Base-by-base conservation (phyloP, 2,888 invertebrate genomes). In the Euspilapteryx auroguttella region DNA sequence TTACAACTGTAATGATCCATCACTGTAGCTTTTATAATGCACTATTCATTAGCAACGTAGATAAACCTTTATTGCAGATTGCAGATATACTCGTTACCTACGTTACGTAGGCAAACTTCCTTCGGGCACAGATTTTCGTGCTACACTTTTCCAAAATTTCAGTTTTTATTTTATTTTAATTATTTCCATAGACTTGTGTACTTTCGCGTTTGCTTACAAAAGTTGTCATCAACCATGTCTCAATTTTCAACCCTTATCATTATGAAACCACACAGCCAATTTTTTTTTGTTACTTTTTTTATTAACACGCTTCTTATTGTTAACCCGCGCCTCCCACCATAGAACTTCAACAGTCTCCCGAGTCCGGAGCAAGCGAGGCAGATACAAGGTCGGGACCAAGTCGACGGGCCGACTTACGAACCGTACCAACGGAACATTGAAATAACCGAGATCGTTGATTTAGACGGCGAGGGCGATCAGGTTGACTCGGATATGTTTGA, bases 301-400 rank as follows among this genome's bases (percentile, higher is more conserved):
- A 75, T 78, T 78, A 78, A 78, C 78, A 71, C 65, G 73, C 75
- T 78, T 76, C 75, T 75, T 77, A 76, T 65, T 69, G 66, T 71
- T 69, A 48, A 57, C 56, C 65, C 56, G 47, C 42, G 65, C 55
- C 50, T 58, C 65, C 62, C 54, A 49, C 51, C 63, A 55, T 59
- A 75, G 75, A 75, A 75, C 52, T 62, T 75, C 53, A 73, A 73
- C 57, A n/a, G n/a, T n/a, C 45, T 73, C 49, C 73, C 75, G 55
- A 57, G 40, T 41, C 54, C 61, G 30, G 68, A 62, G 35, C 59
- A 50, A 41, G 53, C 49, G 21, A 39, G 34, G 28, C 46, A 46
- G 12, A 56, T 65, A 32, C 34, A 37, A 8, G 39, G 39, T 9
- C 58, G 55, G 25, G 73, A 73, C 45, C 57, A 49, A 38, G 48